Base-by-base conservation (phyloP, 2,113 vertebrate genomes). In the Neomonachus schauinslandi region DNA sequence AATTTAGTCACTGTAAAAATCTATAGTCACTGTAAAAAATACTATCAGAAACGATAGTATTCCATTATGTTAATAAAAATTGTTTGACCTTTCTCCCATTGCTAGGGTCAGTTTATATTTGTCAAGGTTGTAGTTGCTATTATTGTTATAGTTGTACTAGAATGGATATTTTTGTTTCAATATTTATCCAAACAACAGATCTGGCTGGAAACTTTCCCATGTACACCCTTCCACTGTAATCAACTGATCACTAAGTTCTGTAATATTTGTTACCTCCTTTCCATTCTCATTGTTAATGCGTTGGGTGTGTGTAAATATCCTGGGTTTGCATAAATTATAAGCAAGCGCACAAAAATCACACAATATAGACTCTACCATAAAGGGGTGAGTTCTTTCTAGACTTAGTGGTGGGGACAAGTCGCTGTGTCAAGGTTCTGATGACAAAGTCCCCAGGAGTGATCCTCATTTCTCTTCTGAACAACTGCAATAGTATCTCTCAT, bases 341-440 rank as follows among this genome's bases (percentile, higher is more conserved):
- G 98, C 96, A 98, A 98, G 98, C 98, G 97, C 98, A 98, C 98
- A 98, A 97, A 98, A 98, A 97, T 97, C 98, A 98, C 88, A 98
- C 31, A 57, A 90, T 96, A 98, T 84, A 97, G 95, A 98, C 96
- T 98, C 7, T 7, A 97, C 94, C 80, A 57, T 94, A 93, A 98
- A 96, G 94, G 97, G 77, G 94, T 71, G 22, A 74, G 24, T n/a
- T 89, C 49, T 84, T 88, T 85, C 88, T 57, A 91, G 93, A 87
- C 83, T 87, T 93, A 85, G 49, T 28, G 33, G 57, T 49, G 15
- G 72, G 49, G 59, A 77, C 8, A 11, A 33, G 22, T 53, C 26
- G 8, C 83, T 63, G 10, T 63, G 49, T 67, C 80, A 79, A 92
- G 92, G 71, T 77, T 94, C 95, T 65, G 65, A 21, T 0, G 3